phyloP scores from a whole-genome alignment of 2,797 vertebrate genomes.

The Cheirogaleus major region DNA sequence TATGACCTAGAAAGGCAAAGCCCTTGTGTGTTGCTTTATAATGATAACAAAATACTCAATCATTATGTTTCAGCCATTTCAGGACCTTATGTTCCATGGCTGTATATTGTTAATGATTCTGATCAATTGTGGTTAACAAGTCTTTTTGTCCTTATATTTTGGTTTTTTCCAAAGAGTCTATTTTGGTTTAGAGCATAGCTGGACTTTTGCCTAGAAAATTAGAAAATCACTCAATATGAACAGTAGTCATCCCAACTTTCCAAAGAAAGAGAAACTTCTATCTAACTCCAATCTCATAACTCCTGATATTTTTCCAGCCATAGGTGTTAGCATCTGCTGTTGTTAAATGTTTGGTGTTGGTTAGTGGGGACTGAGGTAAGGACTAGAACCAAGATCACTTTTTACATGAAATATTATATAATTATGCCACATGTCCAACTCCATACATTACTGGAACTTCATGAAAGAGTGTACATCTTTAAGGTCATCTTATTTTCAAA shows the following conservation, averaged over 20 bases:
- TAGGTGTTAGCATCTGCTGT: slow-evolving; percentile 68
- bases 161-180: not conserved
- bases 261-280: slow-evolving; percentile 46
- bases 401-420: slow-evolving; percentile 32
- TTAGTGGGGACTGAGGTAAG: not conserved
- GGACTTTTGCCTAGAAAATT: slow-evolving; percentile 59
- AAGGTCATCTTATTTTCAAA: not conserved
- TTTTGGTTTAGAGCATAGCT: slow-evolving; percentile 46
- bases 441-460: not conserved
- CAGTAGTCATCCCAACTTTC: slow-evolving; percentile 39
- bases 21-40: not conserved
- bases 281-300: slow-evolving; percentile 34
- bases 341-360: slow-evolving; percentile 24
- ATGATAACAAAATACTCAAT: not conserved
- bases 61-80: not conserved
- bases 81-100: not conserved
- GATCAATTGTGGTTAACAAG: not conserved
- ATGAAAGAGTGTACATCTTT: not conserved
- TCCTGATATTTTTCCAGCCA: slow-evolving; percentile 47
- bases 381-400: not conserved
- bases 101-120: not conserved
- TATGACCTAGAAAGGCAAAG: not conserved
- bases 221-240: slow-evolving; percentile 60
- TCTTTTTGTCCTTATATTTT: slow-evolving; percentile 10
- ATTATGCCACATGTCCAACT: not conserved